These are phyloP conservation scores for Amblyopsis hoosieri DNA, from an alignment of 2,797 vertebrate species.

Conservation along the genomic window DNA sequence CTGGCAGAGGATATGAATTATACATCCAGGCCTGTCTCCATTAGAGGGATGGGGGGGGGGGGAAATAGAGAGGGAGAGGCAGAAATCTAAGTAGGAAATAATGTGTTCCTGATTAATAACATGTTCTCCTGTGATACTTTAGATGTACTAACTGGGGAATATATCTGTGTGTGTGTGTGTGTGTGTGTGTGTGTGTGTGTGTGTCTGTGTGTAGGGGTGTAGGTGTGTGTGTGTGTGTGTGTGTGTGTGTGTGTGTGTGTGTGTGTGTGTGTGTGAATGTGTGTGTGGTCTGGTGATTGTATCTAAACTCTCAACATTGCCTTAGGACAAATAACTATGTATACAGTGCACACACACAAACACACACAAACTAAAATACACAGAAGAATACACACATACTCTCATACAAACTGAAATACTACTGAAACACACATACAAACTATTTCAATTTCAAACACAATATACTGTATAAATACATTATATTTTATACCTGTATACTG, in stretches of 20 bases:
- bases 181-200: slow-evolving; percentile 23
- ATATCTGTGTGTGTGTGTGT: slow-evolving; percentile 10
- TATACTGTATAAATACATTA: no score
- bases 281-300: not conserved
- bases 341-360: slow-evolving; percentile 7
- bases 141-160: not conserved
- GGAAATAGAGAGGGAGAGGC: slow-evolving; percentile 26
- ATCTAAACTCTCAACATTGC: not conserved
- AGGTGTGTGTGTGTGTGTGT: slow-evolving; percentile 20
- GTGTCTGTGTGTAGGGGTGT: slow-evolving; percentile 1
- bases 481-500: no score
- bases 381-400: not conserved
- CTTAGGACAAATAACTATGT: slow-evolving; percentile 1
- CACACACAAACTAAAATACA: not conserved
- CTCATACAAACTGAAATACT: not conserved
- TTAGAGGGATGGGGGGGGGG: slow-evolving; percentile 64
- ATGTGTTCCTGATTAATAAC: slow-evolving; percentile 41
- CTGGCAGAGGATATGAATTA: slow-evolving; percentile 86
- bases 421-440: not conserved
- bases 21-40: slow-evolving; percentile 86
- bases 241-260: slow-evolving; percentile 18
- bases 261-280: slow-evolving; percentile 19
- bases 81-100: slow-evolving; percentile 43
- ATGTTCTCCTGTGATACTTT: slow-evolving; percentile 28
- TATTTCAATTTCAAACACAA: no score